Evolutionary conservation across 2,113 vertebrate species (phyloP), one percentile per base, ranked within the genome.

Genomic region (Herpailurus yagouaroundi): DNA sequence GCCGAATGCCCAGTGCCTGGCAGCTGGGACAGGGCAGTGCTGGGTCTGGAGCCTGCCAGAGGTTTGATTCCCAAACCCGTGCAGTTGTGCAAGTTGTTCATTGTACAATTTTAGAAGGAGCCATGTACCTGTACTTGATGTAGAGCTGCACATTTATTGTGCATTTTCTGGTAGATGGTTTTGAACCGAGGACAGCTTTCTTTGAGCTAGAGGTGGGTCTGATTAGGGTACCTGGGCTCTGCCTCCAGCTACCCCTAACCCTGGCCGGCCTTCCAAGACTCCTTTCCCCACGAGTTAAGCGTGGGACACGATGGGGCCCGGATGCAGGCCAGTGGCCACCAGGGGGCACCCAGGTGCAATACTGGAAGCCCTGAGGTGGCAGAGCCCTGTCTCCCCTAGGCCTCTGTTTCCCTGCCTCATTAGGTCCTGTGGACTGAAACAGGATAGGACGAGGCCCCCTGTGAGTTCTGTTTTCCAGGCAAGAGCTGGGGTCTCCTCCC

Each of bases 61-160:
- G 3, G 19, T 60, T 55, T 1, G 41, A 19, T 18, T 52, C 19
- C n/a, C 0, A 0, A 48, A 14, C 0, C 7, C 9, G 0, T 1
- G 29, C 10, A 0, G 33, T 1, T 14, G 15, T 38, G 31, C 52
- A 1, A 57, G 14, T 31, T 0, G 69, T 52, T 31, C 1, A 1
- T 1, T 2, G 52, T 63, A 15, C 45, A 15, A 1, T 13, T 15
- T 41, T 14, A 15, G 21, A 4, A 69, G 88, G 50, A 45, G 63
- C 86, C 4, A 0, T 0, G 45, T 3, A 1, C 38, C 57, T 0
- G 19, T 3, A 5, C 76, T n/a, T 1, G 4, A 63, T 7, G 27
- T 12, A 7, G 50, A 45, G 31, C 8, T 27, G 41, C 31, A 4
- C 9, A 1, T 63, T 23, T 38, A 0, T 12, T 0, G 8, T 4